These are phyloP conservation scores for Tupaia chinensis DNA, from an alignment of 2,113 vertebrate genomes.

Conservation along the genomic window DNA sequence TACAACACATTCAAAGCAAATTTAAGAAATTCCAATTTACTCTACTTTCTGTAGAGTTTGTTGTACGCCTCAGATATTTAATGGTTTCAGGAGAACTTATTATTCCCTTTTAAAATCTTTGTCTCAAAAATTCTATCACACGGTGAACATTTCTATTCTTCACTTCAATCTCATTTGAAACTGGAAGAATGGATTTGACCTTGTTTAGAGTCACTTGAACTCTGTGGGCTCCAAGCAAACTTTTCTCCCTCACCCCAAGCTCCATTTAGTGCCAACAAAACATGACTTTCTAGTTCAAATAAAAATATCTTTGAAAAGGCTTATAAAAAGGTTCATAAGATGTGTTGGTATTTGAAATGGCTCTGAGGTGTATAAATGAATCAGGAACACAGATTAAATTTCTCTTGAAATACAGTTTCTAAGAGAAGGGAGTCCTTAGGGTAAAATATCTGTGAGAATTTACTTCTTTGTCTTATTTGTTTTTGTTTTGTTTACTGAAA, in stretches of 20 bases:
- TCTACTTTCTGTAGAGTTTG: neutral
- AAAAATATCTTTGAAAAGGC: constrained; percentile 62
- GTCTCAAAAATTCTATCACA: neutral
- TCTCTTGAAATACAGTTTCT: constrained; percentile 48
- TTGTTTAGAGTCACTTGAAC: constrained; percentile 46
- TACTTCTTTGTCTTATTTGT: constrained; percentile 51
- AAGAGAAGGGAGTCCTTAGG: neutral
- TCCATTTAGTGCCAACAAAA: constrained; percentile 52
- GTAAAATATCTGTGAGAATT: constrained; percentile 25
- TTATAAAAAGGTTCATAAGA: constrained; percentile 60
- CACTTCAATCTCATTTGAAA: constrained; percentile 41
- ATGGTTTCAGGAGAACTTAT: neutral
- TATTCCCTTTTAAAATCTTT: neutral
- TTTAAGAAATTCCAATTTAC: constrained; percentile 15
- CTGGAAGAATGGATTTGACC: constrained; percentile 52
- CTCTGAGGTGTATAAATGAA: constrained; percentile 54
- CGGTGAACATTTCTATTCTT: constrained; percentile 38
- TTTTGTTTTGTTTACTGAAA: constrained; percentile 37
- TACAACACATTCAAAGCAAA: neutral
- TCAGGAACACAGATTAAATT: constrained; percentile 48
- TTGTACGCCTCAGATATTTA: neutral
- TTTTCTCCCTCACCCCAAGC: neutral
- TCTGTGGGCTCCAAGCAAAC: constrained; percentile 8
- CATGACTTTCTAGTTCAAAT: constrained; percentile 40
- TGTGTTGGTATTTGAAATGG: constrained; percentile 48